Conservation (phyloP, 2,113 vertebrate species). For the Lonchura striata region DNA sequence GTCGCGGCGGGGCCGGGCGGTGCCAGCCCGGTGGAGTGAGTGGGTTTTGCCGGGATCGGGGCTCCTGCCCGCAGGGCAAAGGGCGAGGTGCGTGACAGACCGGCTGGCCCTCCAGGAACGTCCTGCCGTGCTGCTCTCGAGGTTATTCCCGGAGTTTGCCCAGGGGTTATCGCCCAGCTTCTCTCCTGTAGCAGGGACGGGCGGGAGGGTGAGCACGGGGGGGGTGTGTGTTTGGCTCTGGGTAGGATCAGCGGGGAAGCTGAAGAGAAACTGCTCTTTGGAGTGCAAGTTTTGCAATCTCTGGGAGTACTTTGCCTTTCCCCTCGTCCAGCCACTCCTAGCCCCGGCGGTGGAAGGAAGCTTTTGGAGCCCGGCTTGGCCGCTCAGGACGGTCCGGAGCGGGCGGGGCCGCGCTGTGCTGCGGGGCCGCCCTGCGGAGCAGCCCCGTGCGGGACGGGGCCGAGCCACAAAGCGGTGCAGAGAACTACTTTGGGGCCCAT, state of each 20-base stretch:
- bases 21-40: too few species aligned
- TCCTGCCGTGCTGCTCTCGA: not conserved
- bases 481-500: fast-evolving
- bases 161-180: not conserved
- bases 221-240: not conserved
- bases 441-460: fast-evolving
- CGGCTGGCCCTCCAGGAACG: not conserved
- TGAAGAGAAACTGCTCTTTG: not conserved
- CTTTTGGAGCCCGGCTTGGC: fast-evolving
- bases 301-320: not conserved
- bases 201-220: fast-evolving
- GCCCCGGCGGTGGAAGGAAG: not conserved
- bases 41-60: not conserved
- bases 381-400: fast-evolving
- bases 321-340: fast-evolving
- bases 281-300: not conserved
- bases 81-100: too few species aligned
- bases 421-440: fast-evolving
- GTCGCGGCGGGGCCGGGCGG: not conserved
- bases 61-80: not conserved
- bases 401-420: fast-evolving
- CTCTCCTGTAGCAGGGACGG: not conserved
- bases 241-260: not conserved
- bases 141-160: not conserved
- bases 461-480: fast-evolving